Evolutionary conservation across 2,113 vertebrate species (phyloP).

Genomic region (Antennarius striatus): DNA sequence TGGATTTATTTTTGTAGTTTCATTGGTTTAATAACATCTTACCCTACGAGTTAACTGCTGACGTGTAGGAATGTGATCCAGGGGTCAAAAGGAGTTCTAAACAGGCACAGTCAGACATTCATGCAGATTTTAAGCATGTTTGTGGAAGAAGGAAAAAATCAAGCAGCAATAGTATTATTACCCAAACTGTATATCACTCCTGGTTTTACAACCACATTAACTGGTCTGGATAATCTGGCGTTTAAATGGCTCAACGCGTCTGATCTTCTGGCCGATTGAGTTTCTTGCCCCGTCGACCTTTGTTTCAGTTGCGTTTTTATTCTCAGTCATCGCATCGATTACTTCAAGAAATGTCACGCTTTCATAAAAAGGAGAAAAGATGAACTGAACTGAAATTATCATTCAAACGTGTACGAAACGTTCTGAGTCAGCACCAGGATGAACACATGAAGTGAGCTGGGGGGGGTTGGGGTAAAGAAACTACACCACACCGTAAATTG

Average conservation of each 20-base stretch:
- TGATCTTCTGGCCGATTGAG: neutral
- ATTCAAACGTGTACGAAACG: constrained; percentile 1
- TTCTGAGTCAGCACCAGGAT: constrained; percentile 4
- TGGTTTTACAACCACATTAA: constrained; percentile 4
- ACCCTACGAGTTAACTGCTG: neutral
- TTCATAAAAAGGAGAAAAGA: neutral
- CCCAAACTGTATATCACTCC: too few species aligned
- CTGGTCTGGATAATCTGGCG: neutral
- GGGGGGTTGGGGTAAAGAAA: neutral
- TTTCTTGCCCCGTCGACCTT: neutral
- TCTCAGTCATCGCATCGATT: neutral
- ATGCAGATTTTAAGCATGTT: neutral
- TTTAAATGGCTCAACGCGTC: neutral
- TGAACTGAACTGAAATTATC: neutral
- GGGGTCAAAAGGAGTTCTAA: neutral
- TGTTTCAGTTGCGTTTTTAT: neutral
- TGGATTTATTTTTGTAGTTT: neutral
- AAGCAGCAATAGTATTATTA: too few species aligned
- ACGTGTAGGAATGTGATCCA: neutral
- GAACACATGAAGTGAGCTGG: neutral
- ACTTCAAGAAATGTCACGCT: neutral
- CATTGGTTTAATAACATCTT: neutral
- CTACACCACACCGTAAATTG: constrained; percentile 27
- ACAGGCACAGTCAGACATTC: neutral
- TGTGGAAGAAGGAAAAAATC: too few species aligned